phyloP scores from a whole-genome alignment of 2,888 invertebrate genomes.

The Schizaphis graminum region DNA sequence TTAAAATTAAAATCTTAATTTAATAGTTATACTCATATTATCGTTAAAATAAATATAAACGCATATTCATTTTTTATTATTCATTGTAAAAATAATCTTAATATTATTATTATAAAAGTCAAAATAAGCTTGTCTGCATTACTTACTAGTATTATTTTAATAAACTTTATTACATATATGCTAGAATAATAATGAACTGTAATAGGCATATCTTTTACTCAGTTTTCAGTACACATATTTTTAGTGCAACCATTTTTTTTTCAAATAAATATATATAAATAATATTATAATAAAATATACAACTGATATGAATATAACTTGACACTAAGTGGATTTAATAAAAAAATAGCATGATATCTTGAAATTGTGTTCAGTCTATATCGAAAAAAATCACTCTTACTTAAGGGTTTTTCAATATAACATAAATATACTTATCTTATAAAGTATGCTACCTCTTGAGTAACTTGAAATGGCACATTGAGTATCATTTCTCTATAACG shows the following conservation, averaged over 20 bases:
- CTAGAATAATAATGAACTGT: not conserved
- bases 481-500: not conserved
- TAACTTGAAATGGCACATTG: not conserved
- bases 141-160: not conserved
- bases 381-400: not conserved
- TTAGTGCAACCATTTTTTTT: not conserved
- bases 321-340: constrained; percentile 5
- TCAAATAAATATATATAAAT: not conserved
- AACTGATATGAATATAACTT: not conserved
- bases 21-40: not conserved
- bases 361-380: not conserved
- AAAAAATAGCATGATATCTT: not conserved
- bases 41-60: not conserved
- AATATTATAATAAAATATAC: not conserved
- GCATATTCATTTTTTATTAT: not conserved
- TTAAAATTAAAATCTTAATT: not conserved
- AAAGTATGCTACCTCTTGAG: not conserved
- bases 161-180: not conserved
- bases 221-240: not conserved
- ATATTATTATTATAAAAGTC: not conserved
- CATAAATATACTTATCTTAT: not conserved
- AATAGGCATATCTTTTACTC: not conserved
- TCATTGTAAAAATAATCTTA: not conserved
- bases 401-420: not conserved
- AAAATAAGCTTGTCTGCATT: not conserved